Conservation (phyloP, 2,113 vertebrate genomes). For the Manacus vitellinus region DNA sequence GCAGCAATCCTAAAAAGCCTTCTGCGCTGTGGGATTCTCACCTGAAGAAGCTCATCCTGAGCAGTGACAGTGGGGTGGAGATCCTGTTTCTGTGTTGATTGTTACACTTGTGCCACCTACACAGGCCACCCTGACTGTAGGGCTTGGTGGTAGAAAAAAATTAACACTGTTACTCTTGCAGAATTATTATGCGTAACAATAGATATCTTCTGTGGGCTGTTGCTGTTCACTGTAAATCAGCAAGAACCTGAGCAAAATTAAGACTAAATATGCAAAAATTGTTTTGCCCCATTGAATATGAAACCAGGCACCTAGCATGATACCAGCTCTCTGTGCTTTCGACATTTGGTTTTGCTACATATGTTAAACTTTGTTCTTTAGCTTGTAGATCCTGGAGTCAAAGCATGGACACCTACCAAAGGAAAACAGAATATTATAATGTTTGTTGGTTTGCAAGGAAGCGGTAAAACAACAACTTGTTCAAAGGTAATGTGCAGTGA, state of each 20-base stretch:
- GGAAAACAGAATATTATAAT: conserved; percentile 99
- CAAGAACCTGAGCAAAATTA: not conserved
- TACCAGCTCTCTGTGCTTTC: not conserved
- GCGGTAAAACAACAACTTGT: conserved; percentile 98
- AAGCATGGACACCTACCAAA: conserved; percentile 98
- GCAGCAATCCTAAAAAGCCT: not conserved
- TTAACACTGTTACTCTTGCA: not conserved
- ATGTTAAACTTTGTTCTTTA: conserved; percentile 54
- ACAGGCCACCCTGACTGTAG: not conserved
- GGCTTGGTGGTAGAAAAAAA: not conserved
- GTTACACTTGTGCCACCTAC: not conserved
- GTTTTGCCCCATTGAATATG: not conserved
- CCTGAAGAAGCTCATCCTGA: not conserved
- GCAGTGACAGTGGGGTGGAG: not conserved
- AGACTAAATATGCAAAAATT: not conserved
- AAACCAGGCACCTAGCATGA: not conserved
- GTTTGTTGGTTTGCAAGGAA: conserved; percentile 98
- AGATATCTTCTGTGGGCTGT: not conserved
- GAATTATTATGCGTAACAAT: not conserved
- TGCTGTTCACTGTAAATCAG: not conserved
- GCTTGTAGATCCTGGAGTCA: conserved; percentile 98
- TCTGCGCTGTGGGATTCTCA: not conserved
- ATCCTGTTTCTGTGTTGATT: not conserved
- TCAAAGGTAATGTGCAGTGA: conserved; percentile 85
- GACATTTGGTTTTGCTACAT: not conserved